Evolutionary conservation across 1,140 invertebrate species (phyloP).

Genomic region (Papilio polytes): DNA sequence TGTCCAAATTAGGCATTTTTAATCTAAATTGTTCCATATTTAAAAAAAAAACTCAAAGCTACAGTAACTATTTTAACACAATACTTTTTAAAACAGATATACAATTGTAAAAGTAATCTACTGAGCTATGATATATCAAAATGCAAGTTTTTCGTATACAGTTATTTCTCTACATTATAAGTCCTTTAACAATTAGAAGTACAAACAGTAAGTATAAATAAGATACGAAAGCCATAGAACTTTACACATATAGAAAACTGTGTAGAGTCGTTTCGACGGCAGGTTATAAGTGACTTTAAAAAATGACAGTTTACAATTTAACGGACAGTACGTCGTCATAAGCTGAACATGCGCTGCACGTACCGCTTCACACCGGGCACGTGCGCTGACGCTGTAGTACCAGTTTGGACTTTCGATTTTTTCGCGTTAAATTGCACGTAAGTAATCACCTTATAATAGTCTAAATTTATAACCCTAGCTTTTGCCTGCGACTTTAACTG

Average conservation of each 20-base stretch:
- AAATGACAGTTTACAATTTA: too few relatives aligned
- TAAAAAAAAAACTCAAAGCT: not conserved
- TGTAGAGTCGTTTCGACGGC: too few relatives aligned
- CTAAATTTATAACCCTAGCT: not conserved
- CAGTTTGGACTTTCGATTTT: slow-evolving; percentile 68
- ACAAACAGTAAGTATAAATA: not conserved
- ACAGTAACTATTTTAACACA: not conserved
- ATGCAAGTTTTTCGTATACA: not conserved
- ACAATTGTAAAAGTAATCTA: slow-evolving; percentile 5
- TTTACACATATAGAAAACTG: too few relatives aligned
- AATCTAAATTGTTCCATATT: not conserved
- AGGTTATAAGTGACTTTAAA: too few relatives aligned
- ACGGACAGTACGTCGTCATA: not conserved
- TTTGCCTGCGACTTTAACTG: not conserved
- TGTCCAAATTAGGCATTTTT: not conserved
- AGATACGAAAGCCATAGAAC: too few relatives aligned
- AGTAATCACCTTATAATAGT: slow-evolving; percentile 2
- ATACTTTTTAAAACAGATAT: not conserved
- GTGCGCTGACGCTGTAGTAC: slow-evolving; percentile 49
- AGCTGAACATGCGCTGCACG: slow-evolving; percentile 55
- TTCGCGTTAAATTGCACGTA: slow-evolving; percentile 65
- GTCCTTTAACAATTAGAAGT: not conserved
- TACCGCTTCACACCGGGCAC: slow-evolving; percentile 64
- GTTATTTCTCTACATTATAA: not conserved
- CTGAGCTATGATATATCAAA: slow-evolving; percentile 10